phyloP scores from a whole-genome alignment of 2,113 vertebrate genomes.

The Opisthocomus hoazin region DNA sequence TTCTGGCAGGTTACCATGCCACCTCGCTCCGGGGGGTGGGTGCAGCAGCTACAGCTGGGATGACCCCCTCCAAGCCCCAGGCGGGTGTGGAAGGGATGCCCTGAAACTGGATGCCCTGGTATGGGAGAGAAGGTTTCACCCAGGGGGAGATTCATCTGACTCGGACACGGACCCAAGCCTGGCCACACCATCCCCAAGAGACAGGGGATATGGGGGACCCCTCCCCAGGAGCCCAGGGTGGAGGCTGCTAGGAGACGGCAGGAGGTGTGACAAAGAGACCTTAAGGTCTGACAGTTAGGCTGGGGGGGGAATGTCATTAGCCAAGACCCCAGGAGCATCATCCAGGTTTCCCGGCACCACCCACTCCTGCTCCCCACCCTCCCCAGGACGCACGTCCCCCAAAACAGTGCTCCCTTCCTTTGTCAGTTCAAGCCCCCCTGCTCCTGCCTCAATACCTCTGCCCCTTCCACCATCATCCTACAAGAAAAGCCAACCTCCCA shows the following conservation, averaged over 20 bases:
- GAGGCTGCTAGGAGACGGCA: not conserved
- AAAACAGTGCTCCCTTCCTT: not conserved
- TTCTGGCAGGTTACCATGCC: not conserved
- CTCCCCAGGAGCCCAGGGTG: not conserved
- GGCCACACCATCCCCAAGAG: not conserved
- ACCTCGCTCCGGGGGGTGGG: not conserved
- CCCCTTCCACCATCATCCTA: not conserved
- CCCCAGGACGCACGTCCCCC: not conserved
- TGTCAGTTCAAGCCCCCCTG: not conserved
- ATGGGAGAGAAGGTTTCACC: not conserved
- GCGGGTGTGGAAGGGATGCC: not conserved
- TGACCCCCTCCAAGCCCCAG: rapidly evolving
- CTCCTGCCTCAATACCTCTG: not conserved
- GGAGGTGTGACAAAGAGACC: not conserved
- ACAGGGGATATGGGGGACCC: not conserved
- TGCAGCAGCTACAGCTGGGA: not conserved
- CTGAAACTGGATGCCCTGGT: not conserved
- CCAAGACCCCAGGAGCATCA: not conserved
- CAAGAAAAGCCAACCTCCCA: not conserved
- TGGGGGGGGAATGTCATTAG: rapidly evolving
- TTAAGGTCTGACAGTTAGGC: not conserved
- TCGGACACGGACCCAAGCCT: not conserved
- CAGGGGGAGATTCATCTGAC: not conserved
- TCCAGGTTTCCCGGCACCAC: not conserved
- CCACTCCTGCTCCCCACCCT: too few species aligned